Evolutionary conservation across 1,140 invertebrate genomes (phyloP).

Genomic region (Parapsyche elsis): DNA sequence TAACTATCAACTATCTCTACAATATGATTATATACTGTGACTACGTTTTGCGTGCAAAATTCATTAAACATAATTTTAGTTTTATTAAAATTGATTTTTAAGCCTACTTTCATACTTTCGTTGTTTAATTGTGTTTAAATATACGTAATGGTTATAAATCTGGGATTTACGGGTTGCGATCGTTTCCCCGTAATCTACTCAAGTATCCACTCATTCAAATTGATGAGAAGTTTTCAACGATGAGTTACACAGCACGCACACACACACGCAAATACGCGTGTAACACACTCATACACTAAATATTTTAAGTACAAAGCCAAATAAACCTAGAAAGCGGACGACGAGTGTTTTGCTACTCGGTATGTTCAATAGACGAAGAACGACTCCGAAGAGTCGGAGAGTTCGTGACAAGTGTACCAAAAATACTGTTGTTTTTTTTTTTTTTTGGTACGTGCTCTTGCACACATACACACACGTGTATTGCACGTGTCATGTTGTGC

Average conservation of each 20-base stretch:
- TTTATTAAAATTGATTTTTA: too few relatives aligned
- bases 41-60: too few relatives aligned
- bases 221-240: too few relatives aligned
- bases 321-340: constrained; percentile 3
- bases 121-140: too few relatives aligned
- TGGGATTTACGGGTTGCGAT: too few relatives aligned
- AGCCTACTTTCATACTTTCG: too few relatives aligned
- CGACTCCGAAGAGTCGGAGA: background rate
- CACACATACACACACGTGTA: background rate
- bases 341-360: background rate
- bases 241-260: background rate
- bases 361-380: constrained; percentile 4
- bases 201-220: too few relatives aligned
- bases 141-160: too few relatives aligned
- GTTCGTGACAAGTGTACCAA: constrained; percentile 8
- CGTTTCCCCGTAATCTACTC: too few relatives aligned
- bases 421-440: constrained; percentile 6
- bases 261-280: background rate
- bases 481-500: background rate
- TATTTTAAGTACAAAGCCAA: constrained; percentile 32
- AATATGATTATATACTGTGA: too few relatives aligned
- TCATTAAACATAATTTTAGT: too few relatives aligned
- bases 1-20: too few relatives aligned
- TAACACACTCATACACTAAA: background rate
- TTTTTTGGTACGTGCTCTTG: background rate